Evolutionary conservation across 2,888 invertebrate species (phyloP).

Genomic region (Acleris emargana): DNA sequence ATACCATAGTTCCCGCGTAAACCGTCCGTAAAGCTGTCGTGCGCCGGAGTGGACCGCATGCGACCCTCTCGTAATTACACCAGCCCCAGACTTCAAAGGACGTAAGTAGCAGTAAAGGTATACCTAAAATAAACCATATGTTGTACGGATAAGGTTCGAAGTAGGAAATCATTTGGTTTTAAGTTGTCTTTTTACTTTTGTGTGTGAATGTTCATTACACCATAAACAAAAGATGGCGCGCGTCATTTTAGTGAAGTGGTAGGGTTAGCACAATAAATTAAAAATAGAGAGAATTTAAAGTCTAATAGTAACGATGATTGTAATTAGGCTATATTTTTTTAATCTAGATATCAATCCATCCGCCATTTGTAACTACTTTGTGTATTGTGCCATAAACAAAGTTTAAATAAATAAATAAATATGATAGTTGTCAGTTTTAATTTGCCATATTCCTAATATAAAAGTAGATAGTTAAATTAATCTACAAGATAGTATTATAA

Average conservation of each 20-base stretch:
- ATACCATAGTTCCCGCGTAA: not conserved
- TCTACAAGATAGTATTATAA: too few relatives aligned
- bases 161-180: not conserved
- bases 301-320: too few relatives aligned
- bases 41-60: not conserved
- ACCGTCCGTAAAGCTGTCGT: not conserved
- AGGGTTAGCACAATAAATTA: constrained; percentile 40
- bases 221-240: constrained; percentile 56
- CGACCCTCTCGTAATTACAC: not conserved
- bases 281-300: not conserved
- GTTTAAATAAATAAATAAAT: too few relatives aligned
- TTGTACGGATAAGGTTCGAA: not conserved
- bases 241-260: constrained; percentile 56
- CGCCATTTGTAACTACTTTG: too few relatives aligned
- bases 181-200: not conserved
- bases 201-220: constrained; percentile 45
- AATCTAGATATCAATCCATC: too few relatives aligned
- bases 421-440: too few relatives aligned
- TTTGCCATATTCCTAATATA: too few relatives aligned
- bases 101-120: not conserved
- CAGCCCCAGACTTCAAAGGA: not conserved
- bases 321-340: too few relatives aligned
- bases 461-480: too few relatives aligned
- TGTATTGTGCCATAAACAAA: too few relatives aligned
- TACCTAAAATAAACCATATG: not conserved